Base-by-base conservation (phyloP, 2,888 invertebrate species). In the Abscondita cerata region DNA sequence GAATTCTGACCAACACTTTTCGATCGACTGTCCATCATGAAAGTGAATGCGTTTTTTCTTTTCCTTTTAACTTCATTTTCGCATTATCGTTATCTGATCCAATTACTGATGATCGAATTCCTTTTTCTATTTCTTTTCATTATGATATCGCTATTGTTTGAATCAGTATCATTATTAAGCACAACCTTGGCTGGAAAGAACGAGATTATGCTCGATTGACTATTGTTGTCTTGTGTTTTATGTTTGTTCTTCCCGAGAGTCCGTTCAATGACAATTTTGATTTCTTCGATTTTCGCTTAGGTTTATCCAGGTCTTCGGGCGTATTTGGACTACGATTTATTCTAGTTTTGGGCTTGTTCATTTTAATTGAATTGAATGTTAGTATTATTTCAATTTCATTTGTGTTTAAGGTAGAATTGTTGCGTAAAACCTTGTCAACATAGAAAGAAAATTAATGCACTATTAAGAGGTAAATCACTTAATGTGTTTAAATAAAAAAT, bases 21-120 rank as follows among this genome's bases (percentile, higher is more conserved):
- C 73, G 86, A 85, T 65, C 88, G 82, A 13, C 86, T 86, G 66
- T 86, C 86, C 89, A 89, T 89, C 81, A 89, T 81, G 25, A 89
- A 74, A 71, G 86, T 81, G 76, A 89, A 89, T 33, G 87, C 89
- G 82, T 89, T 81, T 53, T 38, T 41, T 16, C 40, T 50, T 18
- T n/a, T n/a, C 13, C 38, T 9, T 47, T 47, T 19, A 41, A 20
- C 19, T n/a, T 47, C 25, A n/a, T n/a, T n/a, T n/a, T n/a, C n/a
- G n/a, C n/a, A n/a, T n/a, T n/a, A n/a, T n/a, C n/a, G n/a, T n/a
- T n/a, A 36, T 33, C 16, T 11, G 5, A 8, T 8, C 2, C 9
- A 1, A 15, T 18, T 15, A 3, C 34, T 38, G 18, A 13, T 16
- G 11, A 16, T 16, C 11, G 31, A 4, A 25, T 25, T 6, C 0